Evolutionary conservation across 2,888 invertebrate genomes (phyloP), one percentile per base, ranked within the genome.

Genomic region (Tholera decimalis): DNA sequence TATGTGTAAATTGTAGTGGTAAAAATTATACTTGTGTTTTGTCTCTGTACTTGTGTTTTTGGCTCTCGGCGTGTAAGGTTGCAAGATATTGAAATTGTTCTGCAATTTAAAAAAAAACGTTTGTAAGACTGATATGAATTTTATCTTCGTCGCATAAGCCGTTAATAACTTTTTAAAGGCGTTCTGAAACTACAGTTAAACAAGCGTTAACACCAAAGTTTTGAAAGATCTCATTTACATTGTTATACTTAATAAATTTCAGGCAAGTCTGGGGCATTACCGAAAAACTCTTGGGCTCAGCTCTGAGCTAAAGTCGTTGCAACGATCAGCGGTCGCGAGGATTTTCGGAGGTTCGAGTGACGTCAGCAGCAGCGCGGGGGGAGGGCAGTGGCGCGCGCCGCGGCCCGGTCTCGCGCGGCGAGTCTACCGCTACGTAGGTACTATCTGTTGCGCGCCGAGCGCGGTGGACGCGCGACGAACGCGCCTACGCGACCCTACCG

Each of bases 371-470:
- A 85, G 49, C 20, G 57, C 77, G 82, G 20, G 80, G 76, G 77
- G 75, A 84, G 77, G 84, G 75, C 85, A 84, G 86, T 84, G 88
- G 89, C 91, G 91, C 90, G 89, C 89, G 89, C 89, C 88, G 87
- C 79, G 49, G 50, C 73, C 65, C 60, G 71, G 73, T 72, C 84
- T 84, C 81, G 81, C 83, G 83, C 79, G 81, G 77, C 79, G 84
- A 89, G 88, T 88, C 87, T 88, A 74, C 74, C 86, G 88, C 84
- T 89, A 86, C 76, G 83, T 89, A 86, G 75, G 83, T 85, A 86
- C 87, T 89, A 92, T 90, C 93, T 93, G 93, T 92, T 92, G 93
- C 93, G 92, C 94, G 91, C 89, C 88, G 92, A 89, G 89, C 92
- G 92, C 92, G 90, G 90, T 88, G 86, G 88, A 89, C 92, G 94